Evolutionary conservation across 2,888 invertebrate genomes (phyloP), one percentile per base, ranked within the genome.

Genomic region (Amphipyra berbera): DNA sequence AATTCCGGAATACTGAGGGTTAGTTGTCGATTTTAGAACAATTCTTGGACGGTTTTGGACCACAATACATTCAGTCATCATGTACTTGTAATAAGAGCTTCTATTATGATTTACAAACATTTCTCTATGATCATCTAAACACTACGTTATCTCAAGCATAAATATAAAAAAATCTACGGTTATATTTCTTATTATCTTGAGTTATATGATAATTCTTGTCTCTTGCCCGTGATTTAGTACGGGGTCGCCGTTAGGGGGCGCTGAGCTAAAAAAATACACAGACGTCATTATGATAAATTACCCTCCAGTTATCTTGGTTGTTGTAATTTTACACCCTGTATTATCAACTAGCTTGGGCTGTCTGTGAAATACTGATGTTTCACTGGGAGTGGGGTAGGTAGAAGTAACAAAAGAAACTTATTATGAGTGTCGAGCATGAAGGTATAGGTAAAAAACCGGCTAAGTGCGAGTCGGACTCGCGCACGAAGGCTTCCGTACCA

Each of bases 131-230:
- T 13, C 33, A 45, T 13, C 33, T 52, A 37, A 40, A 44, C 46
- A 37, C 47, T 12, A 35, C 50, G 57, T 52, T 75, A 78, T 78
- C 64, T 63, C 6, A 42, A 3, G 37, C 56, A 69, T 69, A 62
- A 69, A 74, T 69, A 78, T 38, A 69, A 82, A 78, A 81, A 82
- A 79, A 44, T 41, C 52, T 38, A 48, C 60, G 60, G 55, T 85
- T 81, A 85, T 82, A 88, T 85, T 87, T 87, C 85, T 84, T 81
- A 89, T 88, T 90, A 93, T 92, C 92, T 90, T 85, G 89, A 88
- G 88, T 90, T 91, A 90, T 91, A 92, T 91, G 90, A 93, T 93
- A 92, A 93, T 91, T 91, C 88, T 82, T 87, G 91, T 91, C 90
- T 75, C 88, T 68, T 71, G 71, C 69, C 57, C 67, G 80, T 93